A percentile compares a stretch with the other conserved stretches of the same genome.
Evolutionary conservation across 2,888 invertebrate species (phyloP).

Genomic region (Anthrax anthrax): DNA sequence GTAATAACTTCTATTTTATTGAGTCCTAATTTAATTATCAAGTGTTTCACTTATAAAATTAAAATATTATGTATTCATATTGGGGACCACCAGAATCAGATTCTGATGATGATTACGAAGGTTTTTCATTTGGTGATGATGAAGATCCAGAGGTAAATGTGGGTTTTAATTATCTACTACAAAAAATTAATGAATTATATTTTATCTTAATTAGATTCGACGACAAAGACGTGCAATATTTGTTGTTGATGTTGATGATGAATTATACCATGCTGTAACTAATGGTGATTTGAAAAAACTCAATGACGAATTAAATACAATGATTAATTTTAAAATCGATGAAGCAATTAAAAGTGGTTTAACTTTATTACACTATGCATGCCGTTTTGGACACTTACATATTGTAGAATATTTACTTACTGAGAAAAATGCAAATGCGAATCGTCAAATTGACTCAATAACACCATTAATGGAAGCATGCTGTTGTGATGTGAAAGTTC

Average conservation of each 20-base stretch:
- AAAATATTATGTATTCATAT: too few species aligned
- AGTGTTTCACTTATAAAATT: too few species aligned
- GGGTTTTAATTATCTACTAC: not conserved
- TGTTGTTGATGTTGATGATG: conserved; percentile 13
- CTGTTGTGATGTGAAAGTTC: conserved; percentile 15
- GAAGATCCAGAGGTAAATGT: conserved; percentile 15
- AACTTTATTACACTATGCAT: conserved; percentile 22
- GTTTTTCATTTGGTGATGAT: conserved; percentile 25
- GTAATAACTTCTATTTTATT: too few species aligned
- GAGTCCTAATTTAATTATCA: too few species aligned
- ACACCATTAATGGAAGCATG: conserved; percentile 27
- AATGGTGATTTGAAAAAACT: conserved; percentile 18
- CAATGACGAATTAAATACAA: conserved; percentile 15
- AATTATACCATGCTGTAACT: conserved; percentile 17
- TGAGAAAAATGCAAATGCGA: conserved; percentile 20
- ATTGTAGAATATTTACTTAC: conserved; percentile 22
- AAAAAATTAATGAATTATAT: not conserved
- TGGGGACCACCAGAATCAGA: conserved; percentile 22
- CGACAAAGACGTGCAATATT: conserved; percentile 4
- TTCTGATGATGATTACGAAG: conserved; percentile 28
- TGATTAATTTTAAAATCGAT: conserved; percentile 16
- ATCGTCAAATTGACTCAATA: conserved; percentile 23
- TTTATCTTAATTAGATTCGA: not conserved
- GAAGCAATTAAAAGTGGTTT: conserved; percentile 15
- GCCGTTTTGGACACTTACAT: conserved; percentile 20